These are phyloP conservation scores for Dusona sp. DNA, from an alignment of 2,888 invertebrate genomes.

Conservation along the genomic window DNA sequence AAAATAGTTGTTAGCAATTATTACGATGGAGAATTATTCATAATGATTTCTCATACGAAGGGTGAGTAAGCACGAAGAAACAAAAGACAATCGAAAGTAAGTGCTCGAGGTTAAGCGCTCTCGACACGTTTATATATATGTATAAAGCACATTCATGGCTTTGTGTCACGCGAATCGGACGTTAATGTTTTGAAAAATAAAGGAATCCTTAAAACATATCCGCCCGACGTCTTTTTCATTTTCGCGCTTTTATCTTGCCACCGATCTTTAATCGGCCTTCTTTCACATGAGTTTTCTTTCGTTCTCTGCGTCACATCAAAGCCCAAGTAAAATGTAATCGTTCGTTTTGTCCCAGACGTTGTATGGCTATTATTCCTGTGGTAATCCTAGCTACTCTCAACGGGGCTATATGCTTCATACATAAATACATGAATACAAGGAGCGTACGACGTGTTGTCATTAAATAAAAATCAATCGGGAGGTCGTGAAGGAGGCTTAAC, in stretches of 20 bases:
- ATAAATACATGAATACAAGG: constrained; percentile 80
- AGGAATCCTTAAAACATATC: constrained; percentile 57
- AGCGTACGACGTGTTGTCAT: constrained; percentile 82
- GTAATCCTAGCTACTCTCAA: constrained; percentile 76
- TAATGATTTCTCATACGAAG: constrained; percentile 4
- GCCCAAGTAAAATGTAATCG: constrained; percentile 59
- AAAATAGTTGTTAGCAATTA: constrained; percentile 2
- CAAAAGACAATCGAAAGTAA: constrained; percentile 64
- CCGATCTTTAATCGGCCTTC: constrained; percentile 49
- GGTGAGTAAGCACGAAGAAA: constrained; percentile 10
- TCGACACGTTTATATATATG: constrained; percentile 46
- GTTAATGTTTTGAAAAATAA: constrained; percentile 49
- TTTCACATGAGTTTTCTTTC: constrained; percentile 36
- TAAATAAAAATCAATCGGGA: constrained; percentile 86
- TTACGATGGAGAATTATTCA: constrained; percentile 15
- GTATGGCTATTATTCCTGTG: constrained; percentile 78
- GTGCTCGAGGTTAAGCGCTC: constrained; percentile 65
- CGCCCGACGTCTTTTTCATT: constrained; percentile 19
- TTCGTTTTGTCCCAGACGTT: constrained; percentile 44
- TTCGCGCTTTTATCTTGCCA: constrained; percentile 29
- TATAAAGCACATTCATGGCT: constrained; percentile 53
- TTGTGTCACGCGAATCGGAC: constrained; percentile 77
- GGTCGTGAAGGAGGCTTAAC: constrained; percentile 85
- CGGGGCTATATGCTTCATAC: constrained; percentile 75
- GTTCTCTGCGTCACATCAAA: constrained; percentile 60